Evolutionary conservation across 2,888 invertebrate genomes (phyloP).

Genomic region (Elegia similella): DNA sequence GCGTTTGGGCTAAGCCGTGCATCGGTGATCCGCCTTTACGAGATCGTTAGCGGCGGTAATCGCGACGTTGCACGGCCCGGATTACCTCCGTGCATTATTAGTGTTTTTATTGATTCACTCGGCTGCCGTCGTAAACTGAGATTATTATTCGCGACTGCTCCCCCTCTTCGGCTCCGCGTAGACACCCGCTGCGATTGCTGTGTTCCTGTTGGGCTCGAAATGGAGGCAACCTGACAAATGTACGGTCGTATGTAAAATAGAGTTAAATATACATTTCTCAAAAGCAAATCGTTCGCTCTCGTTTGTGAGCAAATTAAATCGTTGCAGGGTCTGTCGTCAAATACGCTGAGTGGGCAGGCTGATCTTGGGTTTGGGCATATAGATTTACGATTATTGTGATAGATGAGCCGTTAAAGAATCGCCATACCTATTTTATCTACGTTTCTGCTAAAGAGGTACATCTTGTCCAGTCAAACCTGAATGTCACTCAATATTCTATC

Average conservation of each 20-base stretch:
- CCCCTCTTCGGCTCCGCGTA: constrained; percentile 36
- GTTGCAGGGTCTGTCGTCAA: too few relatives aligned
- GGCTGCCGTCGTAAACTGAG: constrained; percentile 80
- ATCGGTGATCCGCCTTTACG: constrained; percentile 78
- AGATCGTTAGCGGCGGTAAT: constrained; percentile 80
- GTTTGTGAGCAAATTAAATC: too few relatives aligned
- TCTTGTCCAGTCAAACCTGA: too few relatives aligned
- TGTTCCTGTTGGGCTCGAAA: background rate
- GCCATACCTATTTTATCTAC: too few relatives aligned
- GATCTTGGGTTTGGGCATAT: too few relatives aligned
- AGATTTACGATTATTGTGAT: too few relatives aligned
- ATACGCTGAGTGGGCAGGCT: too few relatives aligned
- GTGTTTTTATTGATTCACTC: constrained; percentile 82
- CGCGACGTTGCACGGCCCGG: constrained; percentile 75
- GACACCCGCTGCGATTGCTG: constrained; percentile 11
- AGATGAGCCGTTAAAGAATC: too few relatives aligned
- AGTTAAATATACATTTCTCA: too few relatives aligned
- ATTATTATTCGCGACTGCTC: constrained; percentile 77
- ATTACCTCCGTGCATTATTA: constrained; percentile 81
- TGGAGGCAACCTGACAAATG: background rate
- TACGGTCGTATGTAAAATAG: background rate
- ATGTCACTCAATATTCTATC: too few relatives aligned
- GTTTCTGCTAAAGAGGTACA: too few relatives aligned
- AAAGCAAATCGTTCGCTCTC: too few relatives aligned
- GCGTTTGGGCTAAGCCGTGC: constrained; percentile 71